These are phyloP conservation scores for Sakesphorus luctuosus DNA, from an alignment of 2,113 vertebrate genomes.

Conservation along the genomic window DNA sequence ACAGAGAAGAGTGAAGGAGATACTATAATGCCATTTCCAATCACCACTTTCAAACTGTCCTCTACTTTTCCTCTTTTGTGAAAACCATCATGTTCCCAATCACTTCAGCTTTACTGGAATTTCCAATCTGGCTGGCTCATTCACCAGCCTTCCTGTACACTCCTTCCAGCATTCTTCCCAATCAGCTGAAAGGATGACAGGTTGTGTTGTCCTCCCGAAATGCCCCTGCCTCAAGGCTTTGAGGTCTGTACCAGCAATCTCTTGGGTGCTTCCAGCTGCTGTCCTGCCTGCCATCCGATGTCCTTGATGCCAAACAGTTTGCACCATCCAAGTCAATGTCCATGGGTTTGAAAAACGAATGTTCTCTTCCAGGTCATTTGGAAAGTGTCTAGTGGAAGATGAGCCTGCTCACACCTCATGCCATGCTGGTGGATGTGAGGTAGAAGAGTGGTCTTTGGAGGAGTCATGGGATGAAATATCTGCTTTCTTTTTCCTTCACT, in stretches of 20 bases:
- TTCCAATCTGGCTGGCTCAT: slow-evolving; percentile 30
- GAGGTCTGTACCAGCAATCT: not conserved
- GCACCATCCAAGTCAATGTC: not conserved
- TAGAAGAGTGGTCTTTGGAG: not conserved
- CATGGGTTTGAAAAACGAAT: not conserved
- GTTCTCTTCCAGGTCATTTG: not conserved
- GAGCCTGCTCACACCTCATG: not conserved
- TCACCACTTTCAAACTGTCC: not conserved
- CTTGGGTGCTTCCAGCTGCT: not conserved
- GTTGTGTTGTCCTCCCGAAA: not conserved
- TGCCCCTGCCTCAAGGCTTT: not conserved
- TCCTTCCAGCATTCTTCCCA: not conserved
- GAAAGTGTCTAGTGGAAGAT: not conserved
- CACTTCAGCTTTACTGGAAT: not conserved
- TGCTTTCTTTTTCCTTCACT: not conserved
- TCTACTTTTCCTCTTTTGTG: not conserved
- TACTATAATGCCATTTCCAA: not conserved
- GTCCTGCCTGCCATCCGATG: not conserved
- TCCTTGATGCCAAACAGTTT: not conserved
- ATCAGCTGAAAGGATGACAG: not conserved
- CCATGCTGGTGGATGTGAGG: not conserved
- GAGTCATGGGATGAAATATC: not conserved
- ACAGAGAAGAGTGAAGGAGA: not conserved
- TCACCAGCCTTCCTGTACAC: not conserved
- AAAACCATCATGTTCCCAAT: not conserved